These are phyloP conservation scores for Hyperoplus lanceolatus DNA, from an alignment of 2,797 vertebrate genomes.

Conservation along the genomic window DNA sequence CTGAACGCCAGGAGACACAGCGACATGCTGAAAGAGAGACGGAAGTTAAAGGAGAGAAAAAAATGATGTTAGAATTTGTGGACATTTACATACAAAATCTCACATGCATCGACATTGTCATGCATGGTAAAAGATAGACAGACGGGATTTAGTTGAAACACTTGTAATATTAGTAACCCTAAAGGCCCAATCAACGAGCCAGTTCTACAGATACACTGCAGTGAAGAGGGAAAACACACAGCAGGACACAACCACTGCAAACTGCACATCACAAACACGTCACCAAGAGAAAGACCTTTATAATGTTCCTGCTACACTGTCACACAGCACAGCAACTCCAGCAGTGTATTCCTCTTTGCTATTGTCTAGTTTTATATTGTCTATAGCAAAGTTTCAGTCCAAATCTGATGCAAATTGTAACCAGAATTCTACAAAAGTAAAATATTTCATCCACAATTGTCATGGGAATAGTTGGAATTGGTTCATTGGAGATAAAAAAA, in stretches of 20 bases:
- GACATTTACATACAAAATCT: slow-evolving; percentile 9
- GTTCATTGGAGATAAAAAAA: no score
- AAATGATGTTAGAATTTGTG: slow-evolving; percentile 12
- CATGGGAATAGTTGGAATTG: background rate
- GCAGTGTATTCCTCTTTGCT: background rate
- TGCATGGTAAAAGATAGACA: slow-evolving; percentile 4
- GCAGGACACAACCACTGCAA: slow-evolving; percentile 25
- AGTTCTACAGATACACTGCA: background rate
- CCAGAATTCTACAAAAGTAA: no score
- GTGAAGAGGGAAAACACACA: slow-evolving; percentile 7
- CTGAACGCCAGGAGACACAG: slow-evolving; percentile 13
- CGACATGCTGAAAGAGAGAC: slow-evolving; percentile 62
- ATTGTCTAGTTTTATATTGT: background rate
- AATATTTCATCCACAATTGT: background rate
- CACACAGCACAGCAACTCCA: background rate
- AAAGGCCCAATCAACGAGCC: background rate
- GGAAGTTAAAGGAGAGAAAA: slow-evolving; percentile 7
- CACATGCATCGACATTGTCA: slow-evolving; percentile 10
- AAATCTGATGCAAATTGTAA: background rate
- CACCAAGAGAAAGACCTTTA: accelerated
- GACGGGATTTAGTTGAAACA: slow-evolving; percentile 18
- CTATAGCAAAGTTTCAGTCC: background rate
- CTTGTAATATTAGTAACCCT: slow-evolving; percentile 15
- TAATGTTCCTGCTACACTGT: background rate
- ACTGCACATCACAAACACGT: background rate